Base-by-base conservation (phyloP, 2,797 vertebrate genomes). In the Poecilia wingei region DNA sequence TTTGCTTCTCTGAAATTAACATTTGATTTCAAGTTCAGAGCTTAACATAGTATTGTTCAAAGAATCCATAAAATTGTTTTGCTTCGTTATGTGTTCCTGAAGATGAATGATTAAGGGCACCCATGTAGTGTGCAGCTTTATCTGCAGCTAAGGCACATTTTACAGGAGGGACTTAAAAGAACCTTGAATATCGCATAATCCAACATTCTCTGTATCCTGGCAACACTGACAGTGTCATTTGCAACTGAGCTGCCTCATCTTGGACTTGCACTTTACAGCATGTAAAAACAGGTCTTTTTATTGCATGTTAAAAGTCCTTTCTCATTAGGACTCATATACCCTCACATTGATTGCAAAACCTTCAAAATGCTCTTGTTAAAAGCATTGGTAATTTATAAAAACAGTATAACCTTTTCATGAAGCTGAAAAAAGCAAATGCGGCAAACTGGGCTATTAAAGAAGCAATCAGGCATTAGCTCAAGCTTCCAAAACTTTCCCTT, bases 151-250 rank as follows among this genome's bases (percentile, higher is more conserved):
- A 41, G 36, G 1, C 51, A 51, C 39, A 76, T 64, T 64, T 72
- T 76, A 25, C 16, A 72, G 45, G 18, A 72, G 76, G 10, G 68
- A 85, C 71, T 76, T 81, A 74, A 86, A 89, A 91, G 75, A 79
- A 79, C 53, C 47, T 36, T 66, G 6, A 66, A 66, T 39, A 20
- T 66, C 61, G 39, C 33, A 36, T 61, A 84, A 80, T 80, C 77
- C 84, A 81, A 72, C 80, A 43, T 53, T 72, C 57, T 76, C 80
- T 68, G 88, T 93, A 79, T 89, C 91, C 76, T 88, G 85, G 91
- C 89, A 94, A 92, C 89, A 88, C 84, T 75, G 79, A 82, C 86
- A 73, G 75, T 81, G 73, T 81, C 51, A 81, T 86, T 83, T 83
- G 72, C 76, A 79, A 82, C 74, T 69, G 39, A 88, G 81, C 87